Evolutionary conservation across 2,888 invertebrate species (phyloP).

Genomic region (Ectobius pallidus): DNA sequence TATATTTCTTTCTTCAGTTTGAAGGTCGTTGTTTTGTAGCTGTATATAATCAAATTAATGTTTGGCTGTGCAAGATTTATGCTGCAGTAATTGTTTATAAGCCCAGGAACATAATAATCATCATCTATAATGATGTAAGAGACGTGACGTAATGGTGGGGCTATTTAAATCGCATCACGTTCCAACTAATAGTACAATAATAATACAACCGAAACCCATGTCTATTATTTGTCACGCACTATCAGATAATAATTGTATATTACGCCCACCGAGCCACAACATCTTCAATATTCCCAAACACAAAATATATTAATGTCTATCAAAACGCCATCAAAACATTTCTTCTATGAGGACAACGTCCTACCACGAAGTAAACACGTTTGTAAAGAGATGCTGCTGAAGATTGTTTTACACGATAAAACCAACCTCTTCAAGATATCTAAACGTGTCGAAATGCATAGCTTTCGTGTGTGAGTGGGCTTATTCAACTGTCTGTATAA

Average conservation of each 20-base stretch:
- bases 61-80: slow-evolving; percentile 7
- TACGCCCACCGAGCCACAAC: background rate
- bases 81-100: slow-evolving; percentile 18
- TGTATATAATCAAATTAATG: background rate
- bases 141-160: background rate
- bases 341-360: too few relatives aligned
- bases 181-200: slow-evolving; percentile 16
- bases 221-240: slow-evolving; percentile 37
- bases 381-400: too few relatives aligned
- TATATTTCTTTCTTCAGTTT: background rate
- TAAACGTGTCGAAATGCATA: too few relatives aligned
- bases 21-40: background rate
- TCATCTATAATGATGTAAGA: background rate
- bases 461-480: too few relatives aligned
- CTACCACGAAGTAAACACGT: too few relatives aligned
- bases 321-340: too few relatives aligned
- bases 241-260: slow-evolving; percentile 23
- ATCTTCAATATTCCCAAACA: too few relatives aligned
- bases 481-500: too few relatives aligned
- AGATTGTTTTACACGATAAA: too few relatives aligned
- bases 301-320: too few relatives aligned
- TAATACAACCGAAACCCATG: slow-evolving; percentile 25
- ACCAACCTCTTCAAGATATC: too few relatives aligned
- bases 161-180: slow-evolving; percentile 34
- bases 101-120: slow-evolving; percentile 29